Evolutionary conservation across 2,888 invertebrate species (phyloP).

Genomic region (Ornithoptera alexandrae): DNA sequence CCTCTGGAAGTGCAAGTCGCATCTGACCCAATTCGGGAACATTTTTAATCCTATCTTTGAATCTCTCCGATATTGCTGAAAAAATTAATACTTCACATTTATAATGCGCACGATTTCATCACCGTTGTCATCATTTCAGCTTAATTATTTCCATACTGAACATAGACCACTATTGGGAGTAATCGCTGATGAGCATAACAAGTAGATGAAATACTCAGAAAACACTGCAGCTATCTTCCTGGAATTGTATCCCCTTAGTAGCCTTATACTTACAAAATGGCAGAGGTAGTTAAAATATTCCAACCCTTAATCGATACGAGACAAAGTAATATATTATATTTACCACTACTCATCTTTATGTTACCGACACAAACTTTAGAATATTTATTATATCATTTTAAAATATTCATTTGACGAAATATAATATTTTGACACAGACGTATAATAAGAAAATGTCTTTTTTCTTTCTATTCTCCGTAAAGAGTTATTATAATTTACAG

Average conservation of each 20-base stretch:
- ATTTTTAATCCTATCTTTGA: constrained; percentile 16
- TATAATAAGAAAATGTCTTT: background rate
- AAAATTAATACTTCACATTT: background rate
- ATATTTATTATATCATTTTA: too few relatives aligned
- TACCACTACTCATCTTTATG: constrained; percentile 11
- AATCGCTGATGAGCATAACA: too few relatives aligned
- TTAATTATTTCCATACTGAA: too few relatives aligned
- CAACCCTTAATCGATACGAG: too few relatives aligned
- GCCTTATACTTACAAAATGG: too few relatives aligned
- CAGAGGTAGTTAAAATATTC: too few relatives aligned
- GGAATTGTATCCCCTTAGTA: too few relatives aligned
- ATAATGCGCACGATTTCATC: background rate
- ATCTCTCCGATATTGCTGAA: background rate
- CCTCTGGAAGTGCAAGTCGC: constrained; percentile 53
- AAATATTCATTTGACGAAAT: too few relatives aligned
- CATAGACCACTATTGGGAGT: too few relatives aligned
- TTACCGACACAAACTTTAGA: constrained; percentile 3
- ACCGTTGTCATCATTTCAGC: too few relatives aligned
- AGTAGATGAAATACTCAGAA: too few relatives aligned
- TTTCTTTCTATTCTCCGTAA: background rate
- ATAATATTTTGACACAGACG: background rate
- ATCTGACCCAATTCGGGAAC: constrained; percentile 47
- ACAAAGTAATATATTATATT: background rate
- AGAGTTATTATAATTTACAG: background rate
- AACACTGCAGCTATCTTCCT: too few relatives aligned